These are phyloP conservation scores for Forbesichthys papilliferus DNA, from an alignment of 2,113 vertebrate species.

Conservation along the genomic window DNA sequence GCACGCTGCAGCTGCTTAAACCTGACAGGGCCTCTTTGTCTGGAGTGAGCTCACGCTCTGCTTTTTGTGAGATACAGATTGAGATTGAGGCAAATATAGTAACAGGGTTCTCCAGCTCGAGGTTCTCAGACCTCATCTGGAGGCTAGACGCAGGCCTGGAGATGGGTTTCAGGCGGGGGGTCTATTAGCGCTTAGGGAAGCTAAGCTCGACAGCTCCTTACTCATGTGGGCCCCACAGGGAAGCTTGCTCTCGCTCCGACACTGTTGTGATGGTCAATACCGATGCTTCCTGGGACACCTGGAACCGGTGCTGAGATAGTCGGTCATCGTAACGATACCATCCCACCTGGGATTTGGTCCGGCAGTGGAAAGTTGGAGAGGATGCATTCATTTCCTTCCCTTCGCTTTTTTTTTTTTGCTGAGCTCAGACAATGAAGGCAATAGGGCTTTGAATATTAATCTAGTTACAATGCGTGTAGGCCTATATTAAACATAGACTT, in stretches of 20 bases:
- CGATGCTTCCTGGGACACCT: slow-evolving; percentile 62
- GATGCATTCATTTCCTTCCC: slow-evolving; percentile 3
- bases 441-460: slow-evolving; percentile 45
- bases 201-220: slow-evolving; percentile 69
- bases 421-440: slow-evolving; percentile 38
- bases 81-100: slow-evolving; percentile 36
- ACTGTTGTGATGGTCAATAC: slow-evolving; percentile 68
- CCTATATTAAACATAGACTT: slow-evolving; percentile 17
- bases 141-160: slow-evolving; percentile 55
- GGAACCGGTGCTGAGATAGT: slow-evolving; percentile 48
- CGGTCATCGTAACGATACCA: slow-evolving; percentile 46
- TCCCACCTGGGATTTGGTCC: slow-evolving; percentile 56
- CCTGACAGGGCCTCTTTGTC: slow-evolving; percentile 2
- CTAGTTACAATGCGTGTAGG: slow-evolving; percentile 21
- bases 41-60: slow-evolving; percentile 1
- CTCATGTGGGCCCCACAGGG: slow-evolving; percentile 71
- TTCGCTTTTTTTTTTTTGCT: slow-evolving; percentile 30
- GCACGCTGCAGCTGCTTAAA: not conserved
- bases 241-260: slow-evolving; percentile 57
- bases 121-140: slow-evolving; percentile 58
- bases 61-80: slow-evolving; percentile 9
- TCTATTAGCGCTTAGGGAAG: slow-evolving; percentile 69
- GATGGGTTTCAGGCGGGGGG: slow-evolving; percentile 64
- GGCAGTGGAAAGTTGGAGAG: slow-evolving; percentile 12
- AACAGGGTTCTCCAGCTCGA: slow-evolving; percentile 22